Conservation (phyloP, 1,140 invertebrate species). For the silkworm (Bombyx mori) region ASM3026992v2 NC_085108.1:6092001-6092500, state of each 20-base stretch:
- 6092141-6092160: neutral
- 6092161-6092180: neutral
- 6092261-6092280: constrained; percentile 48
- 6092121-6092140: constrained; percentile 9
- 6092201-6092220: constrained; percentile 7
- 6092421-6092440: neutral
- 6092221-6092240: neutral
- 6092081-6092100: constrained; percentile 29
- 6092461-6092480: neutral
- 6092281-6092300: constrained; percentile 57
- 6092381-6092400: constrained; percentile 20
- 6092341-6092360: constrained; percentile 52
- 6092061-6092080: constrained; percentile 36
- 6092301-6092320: constrained; percentile 60
- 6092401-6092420: constrained; percentile 1
- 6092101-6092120: constrained; percentile 47
- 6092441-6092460: neutral
- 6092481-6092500: too few species aligned
- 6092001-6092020: constrained; percentile 21
- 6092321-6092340: constrained; percentile 20
- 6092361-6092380: constrained; percentile 45
- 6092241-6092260: constrained; percentile 55
- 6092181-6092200: constrained; percentile 3
- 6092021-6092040: constrained; percentile 59
- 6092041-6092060: constrained; percentile 17